Percentiles rank a stretch among this genome's conserved stretches.
These are phyloP conservation scores for Hydrophis major DNA, from an alignment of 2,797 vertebrate species.

Conservation along the genomic window DNA sequence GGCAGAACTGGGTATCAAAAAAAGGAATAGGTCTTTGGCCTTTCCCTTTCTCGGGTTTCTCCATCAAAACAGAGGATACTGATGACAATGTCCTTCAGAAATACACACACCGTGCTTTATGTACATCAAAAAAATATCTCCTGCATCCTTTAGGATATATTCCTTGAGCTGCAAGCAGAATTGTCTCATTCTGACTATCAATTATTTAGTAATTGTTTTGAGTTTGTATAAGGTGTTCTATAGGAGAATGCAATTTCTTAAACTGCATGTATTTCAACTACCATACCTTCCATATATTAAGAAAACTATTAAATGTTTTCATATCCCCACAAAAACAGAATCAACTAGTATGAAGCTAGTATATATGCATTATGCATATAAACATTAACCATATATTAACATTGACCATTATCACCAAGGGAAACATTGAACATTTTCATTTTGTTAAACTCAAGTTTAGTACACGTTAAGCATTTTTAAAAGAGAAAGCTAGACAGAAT, in stretches of 20 bases:
- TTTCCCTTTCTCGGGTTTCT: neutral
- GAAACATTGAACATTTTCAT: neutral
- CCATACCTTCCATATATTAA: neutral
- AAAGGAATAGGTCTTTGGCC: neutral
- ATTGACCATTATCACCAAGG: neutral
- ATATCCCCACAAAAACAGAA: neutral
- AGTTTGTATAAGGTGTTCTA: neutral
- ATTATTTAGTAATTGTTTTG: neutral
- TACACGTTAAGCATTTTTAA: neutral
- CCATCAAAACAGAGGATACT: neutral
- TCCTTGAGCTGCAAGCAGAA: neutral
- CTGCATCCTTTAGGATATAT: neutral
- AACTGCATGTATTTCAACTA: neutral
- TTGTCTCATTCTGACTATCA: neutral
- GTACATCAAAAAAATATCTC: neutral
- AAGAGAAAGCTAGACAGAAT: neutral
- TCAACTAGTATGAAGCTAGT: neutral
- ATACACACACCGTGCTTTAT: neutral
- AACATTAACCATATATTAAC: neutral
- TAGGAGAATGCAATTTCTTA: neutral
- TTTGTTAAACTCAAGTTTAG: neutral
- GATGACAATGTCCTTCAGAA: neutral
- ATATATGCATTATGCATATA: neutral
- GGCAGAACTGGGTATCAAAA: neutral
- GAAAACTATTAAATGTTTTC: too few species aligned